Percentiles rank a stretch among this genome's conserved stretches.
Conservation (phyloP, 1,140 invertebrate species). For the Megathymus violae region DNA sequence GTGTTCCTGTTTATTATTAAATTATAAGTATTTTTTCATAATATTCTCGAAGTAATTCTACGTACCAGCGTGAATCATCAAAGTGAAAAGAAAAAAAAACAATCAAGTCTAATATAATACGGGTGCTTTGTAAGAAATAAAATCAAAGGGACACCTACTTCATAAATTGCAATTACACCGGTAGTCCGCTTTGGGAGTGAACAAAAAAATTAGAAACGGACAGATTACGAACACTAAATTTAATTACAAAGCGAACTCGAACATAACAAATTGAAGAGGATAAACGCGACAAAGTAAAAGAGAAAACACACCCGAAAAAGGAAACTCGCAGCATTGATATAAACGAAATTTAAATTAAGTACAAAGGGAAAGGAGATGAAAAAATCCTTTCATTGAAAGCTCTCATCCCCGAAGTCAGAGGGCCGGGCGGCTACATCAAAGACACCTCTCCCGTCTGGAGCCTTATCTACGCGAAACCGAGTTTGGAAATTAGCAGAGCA, state of each 20-base stretch:
- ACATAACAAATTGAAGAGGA: slow-evolving; percentile 81
- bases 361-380: slow-evolving; percentile 82
- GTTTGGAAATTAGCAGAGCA: slow-evolving; percentile 80
- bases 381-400: slow-evolving; percentile 83
- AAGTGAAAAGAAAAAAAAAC: slow-evolving; percentile 56
- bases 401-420: slow-evolving; percentile 78
- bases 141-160: slow-evolving; percentile 74
- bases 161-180: slow-evolving; percentile 80
- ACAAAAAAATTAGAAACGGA: slow-evolving; percentile 66
- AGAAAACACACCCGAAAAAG: slow-evolving; percentile 78
- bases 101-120: slow-evolving; percentile 62
- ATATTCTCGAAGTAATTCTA: too few species aligned
- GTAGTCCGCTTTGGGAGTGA: slow-evolving; percentile 51
- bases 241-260: slow-evolving; percentile 80
- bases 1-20: too few species aligned
- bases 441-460: slow-evolving; percentile 69
- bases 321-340: slow-evolving; percentile 82
- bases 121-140: slow-evolving; percentile 55
- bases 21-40: too few species aligned
- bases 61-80: too few species aligned
- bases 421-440: slow-evolving; percentile 80
- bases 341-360: slow-evolving; percentile 84
- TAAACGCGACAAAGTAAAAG: slow-evolving; percentile 83
- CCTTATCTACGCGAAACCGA: slow-evolving; percentile 78
- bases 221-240: slow-evolving; percentile 82